Base-by-base conservation (phyloP, 1,140 invertebrate species). In the Venturia canescens region DNA sequence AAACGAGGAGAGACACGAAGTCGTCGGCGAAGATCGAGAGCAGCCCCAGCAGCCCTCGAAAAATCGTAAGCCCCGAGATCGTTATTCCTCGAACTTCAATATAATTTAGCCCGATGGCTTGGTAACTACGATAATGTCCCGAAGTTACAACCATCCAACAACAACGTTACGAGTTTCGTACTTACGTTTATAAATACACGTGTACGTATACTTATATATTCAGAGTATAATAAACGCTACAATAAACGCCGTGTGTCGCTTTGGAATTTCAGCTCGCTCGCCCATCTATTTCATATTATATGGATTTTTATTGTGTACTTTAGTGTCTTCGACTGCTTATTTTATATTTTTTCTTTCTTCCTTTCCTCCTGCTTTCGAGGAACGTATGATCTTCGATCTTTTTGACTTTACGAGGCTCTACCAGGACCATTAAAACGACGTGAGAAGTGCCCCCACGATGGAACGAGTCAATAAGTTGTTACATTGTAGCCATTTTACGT, bases 51-150 rank as follows among this genome's bases (percentile, higher is more conserved):
- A 38, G 70, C 38, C 50, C 48, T 50, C 44, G 70, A n/a, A 72
- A 72, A 72, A 72, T 72, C 38, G 70, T 50, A 48, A 16, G n/a
- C 26, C 3, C 21, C 34, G 29, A 71, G 70, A 72, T 72, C 70
- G 70, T 72, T 72, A 72, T 72, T 72, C 70, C 44, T 72, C 70
- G 70, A 72, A 72, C 70, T 72, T 72, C 70, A 72, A 72, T 72
- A 72, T 72, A 72, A 72, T 72, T 72, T 44, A 16, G 5, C 38
- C 11, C 67, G 67, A 44, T 70, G 67, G 67, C 26, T 23, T 60
- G 18, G 27, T 66, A 66, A 27, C 63, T 66, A 29, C 27, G 63
- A 60, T 38, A 38, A 15, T 34, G 67, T 70, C 34, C 50, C 48
- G 38, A 44, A 72, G 70, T 50, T 72, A 72, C 70, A 50, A 44